Evolutionary conservation across 2,888 invertebrate genomes (phyloP).

Genomic region (Sipha maydis): DNA sequence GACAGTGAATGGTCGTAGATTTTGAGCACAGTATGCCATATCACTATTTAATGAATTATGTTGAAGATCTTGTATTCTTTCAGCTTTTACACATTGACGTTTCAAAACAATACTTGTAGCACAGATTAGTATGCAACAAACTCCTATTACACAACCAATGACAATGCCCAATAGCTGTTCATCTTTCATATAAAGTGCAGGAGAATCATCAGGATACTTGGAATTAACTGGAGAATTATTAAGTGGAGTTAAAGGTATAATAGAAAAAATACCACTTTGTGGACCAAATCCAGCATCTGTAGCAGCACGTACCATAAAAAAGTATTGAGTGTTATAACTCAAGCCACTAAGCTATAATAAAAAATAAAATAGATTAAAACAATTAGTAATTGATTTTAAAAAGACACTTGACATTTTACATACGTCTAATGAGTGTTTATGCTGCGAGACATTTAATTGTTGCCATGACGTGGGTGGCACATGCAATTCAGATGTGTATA

Average conservation of each 20-base stretch:
- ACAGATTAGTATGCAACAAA: slow-evolving; percentile 69
- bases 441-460: slow-evolving; percentile 44
- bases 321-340: slow-evolving; percentile 69
- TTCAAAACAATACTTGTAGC: slow-evolving; percentile 70
- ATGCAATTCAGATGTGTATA: slow-evolving; percentile 39
- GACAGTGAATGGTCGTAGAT: slow-evolving; percentile 39
- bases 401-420: neutral
- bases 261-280: slow-evolving; percentile 67
- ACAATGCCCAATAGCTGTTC: slow-evolving; percentile 69
- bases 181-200: slow-evolving; percentile 27
- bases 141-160: slow-evolving; percentile 69
- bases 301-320: slow-evolving; percentile 70
- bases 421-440: slow-evolving; percentile 46
- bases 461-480: slow-evolving; percentile 44
- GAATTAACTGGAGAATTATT: slow-evolving; percentile 65
- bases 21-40: slow-evolving; percentile 33
- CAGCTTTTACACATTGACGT: slow-evolving; percentile 65
- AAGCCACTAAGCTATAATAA: slow-evolving; percentile 68
- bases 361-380: neutral
- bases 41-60: slow-evolving; percentile 35
- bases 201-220: slow-evolving; percentile 65
- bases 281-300: slow-evolving; percentile 71
- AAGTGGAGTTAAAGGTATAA: slow-evolving; percentile 61
- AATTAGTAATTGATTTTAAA: neutral
- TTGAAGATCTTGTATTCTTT: slow-evolving; percentile 21